phyloP scores from a whole-genome alignment of 2,797 vertebrate species.

The Pterois miles region DNA sequence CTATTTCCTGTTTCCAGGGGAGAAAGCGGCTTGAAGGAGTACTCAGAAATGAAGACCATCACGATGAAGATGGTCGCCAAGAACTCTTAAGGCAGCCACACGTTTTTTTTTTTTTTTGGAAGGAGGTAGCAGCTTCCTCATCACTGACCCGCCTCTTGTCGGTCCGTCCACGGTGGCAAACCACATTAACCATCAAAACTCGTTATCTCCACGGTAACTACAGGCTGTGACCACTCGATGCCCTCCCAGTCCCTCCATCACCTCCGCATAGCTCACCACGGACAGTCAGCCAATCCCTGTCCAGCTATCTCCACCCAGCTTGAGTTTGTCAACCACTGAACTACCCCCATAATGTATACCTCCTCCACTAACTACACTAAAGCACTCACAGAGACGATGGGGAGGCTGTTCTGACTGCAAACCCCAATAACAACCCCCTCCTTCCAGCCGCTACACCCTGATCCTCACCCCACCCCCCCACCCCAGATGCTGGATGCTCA shows the following conservation, averaged over 20 bases:
- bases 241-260: constrained; percentile 44
- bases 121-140: constrained; percentile 65
- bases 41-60: constrained; percentile 98
- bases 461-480: constrained; percentile 11
- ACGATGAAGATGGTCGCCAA: constrained; percentile 96
- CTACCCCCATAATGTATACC: constrained; percentile 51
- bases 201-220: constrained; percentile 69
- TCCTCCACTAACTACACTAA: constrained; percentile 84
- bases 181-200: constrained; percentile 49
- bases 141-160: constrained; percentile 54
- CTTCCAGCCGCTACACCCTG: constrained; percentile 24
- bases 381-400: constrained; percentile 83
- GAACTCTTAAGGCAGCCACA: constrained; percentile 89
- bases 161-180: constrained; percentile 54
- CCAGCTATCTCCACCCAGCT: constrained; percentile 41
- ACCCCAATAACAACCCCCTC: constrained; percentile 34
- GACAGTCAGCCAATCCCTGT: constrained; percentile 49
- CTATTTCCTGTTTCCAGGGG: constrained; percentile 84
- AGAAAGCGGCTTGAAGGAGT: constrained; percentile 93
- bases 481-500: constrained; percentile 73
- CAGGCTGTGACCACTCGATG: constrained; percentile 66
- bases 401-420: constrained; percentile 65
- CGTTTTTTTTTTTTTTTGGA: constrained; percentile 28
- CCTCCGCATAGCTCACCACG: constrained; percentile 19
- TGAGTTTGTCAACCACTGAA: constrained; percentile 60